Conservation (phyloP, 2,113 vertebrate genomes). For the Lagenorhynchus albirostris region DNA sequence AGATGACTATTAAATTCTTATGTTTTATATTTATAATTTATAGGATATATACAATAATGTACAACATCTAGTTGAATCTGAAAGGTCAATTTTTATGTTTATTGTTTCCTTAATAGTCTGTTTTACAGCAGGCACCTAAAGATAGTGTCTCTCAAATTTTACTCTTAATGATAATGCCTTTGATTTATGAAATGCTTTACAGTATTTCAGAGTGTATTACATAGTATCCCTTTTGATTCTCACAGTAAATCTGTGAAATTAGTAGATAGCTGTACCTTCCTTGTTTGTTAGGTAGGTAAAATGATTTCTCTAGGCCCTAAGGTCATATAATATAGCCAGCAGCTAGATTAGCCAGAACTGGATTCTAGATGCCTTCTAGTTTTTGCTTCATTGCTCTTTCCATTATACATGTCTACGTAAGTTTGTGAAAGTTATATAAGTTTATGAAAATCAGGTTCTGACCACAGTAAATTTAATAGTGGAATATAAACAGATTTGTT, state of each 20-base stretch:
- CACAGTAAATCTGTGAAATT: background rate
- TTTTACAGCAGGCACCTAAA: background rate
- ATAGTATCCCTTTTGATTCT: background rate
- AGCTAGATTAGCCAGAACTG: background rate
- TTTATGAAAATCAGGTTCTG: slow-evolving; percentile 15
- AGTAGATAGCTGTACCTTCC: background rate
- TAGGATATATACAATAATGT: background rate
- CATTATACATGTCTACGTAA: background rate
- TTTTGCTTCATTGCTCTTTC: slow-evolving; percentile 9
- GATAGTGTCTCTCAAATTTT: background rate
- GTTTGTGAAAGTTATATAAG: slow-evolving; percentile 11
- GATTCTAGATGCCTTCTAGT: background rate
- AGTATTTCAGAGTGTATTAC: background rate
- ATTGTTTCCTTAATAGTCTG: background rate
- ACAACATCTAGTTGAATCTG: background rate
- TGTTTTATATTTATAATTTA: background rate
- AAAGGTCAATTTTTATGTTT: slow-evolving; percentile 2
- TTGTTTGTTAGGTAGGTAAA: background rate
- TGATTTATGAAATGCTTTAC: slow-evolving; percentile 9
- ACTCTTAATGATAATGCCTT: background rate
- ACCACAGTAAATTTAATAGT: slow-evolving; percentile 59
- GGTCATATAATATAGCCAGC: background rate
- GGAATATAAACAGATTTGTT: slow-evolving; percentile 45
- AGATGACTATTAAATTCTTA: background rate
- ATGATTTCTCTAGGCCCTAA: background rate